Base-by-base conservation (phyloP, 2,113 vertebrate species). In the Lampris megalopsis region DNA sequence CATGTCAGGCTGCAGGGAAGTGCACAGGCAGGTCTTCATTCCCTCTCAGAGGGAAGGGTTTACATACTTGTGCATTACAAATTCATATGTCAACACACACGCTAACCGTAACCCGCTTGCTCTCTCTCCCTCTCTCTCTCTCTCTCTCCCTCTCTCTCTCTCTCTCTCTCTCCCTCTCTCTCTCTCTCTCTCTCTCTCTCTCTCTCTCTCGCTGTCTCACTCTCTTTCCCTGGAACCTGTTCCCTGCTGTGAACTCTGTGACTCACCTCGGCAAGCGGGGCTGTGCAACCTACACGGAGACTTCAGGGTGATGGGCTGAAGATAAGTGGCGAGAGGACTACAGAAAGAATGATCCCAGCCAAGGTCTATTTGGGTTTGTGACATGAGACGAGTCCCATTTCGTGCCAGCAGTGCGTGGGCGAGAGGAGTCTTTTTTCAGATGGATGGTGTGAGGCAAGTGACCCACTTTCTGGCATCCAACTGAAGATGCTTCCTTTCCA, bases 21-120 rank as follows among this genome's bases (percentile, higher is more conserved):
- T 50, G 47, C 52, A 38, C 65, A 70, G 70, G 80, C 71, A 78
- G 73, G 82, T 70, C 56, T 45, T 68, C 60, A 49, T 75, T 75
- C 70, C 65, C 59, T 66, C 63, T 80, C 64, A 71, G 68, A 73
- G 36, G 54, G 35, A 75, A 79, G 57, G 86, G 75, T 92, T 91
- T 91, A 91, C 88, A 92, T 91, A 89, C 83, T 84, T 82, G 42
- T 66, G 48, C 53, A 56, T 84, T 63, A 68, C 76, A 77, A 83
- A 79, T 90, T 86, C 77, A 75, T 58, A 79, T 67, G 71, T 75
- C 77, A 77, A 77, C 71, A 66, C 59, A 69, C 48, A 82, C 60
- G 70, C 73, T 73, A 56, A 57, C 60, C 59, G 37, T 48, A 24
- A 24, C 24, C 24, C 24, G 24, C 68, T 80, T 63, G 36, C 75